Evolutionary conservation across 1,140 invertebrate species (phyloP).

Genomic region (Lordiphosa stackelbergi): DNA sequence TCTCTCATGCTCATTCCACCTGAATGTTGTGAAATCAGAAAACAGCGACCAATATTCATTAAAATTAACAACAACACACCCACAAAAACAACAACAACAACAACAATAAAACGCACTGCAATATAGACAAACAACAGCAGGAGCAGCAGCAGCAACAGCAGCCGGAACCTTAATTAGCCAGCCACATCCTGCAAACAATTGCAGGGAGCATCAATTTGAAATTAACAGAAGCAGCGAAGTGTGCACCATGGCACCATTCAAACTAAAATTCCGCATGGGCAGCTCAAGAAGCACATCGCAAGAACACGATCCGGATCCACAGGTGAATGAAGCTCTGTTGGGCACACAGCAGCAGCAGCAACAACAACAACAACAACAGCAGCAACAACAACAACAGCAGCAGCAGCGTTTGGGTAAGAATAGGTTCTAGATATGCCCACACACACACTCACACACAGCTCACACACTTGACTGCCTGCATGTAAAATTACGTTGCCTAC

Average conservation of each 20-base stretch:
- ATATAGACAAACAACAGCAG: conserved; percentile 18
- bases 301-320: conserved; percentile 74
- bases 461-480: conserved; percentile 15
- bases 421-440: conserved; percentile 13
- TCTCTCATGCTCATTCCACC: conserved; percentile 19
- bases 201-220: background rate
- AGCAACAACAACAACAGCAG: conserved; percentile 32
- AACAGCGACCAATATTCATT: conserved; percentile 42
- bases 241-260: conserved; percentile 71
- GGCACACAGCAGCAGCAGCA: conserved; percentile 46
- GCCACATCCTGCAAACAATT: conserved; percentile 13
- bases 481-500: conserved; percentile 7
- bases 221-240: conserved; percentile 3
- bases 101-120: conserved; percentile 3
- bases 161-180: conserved; percentile 4
- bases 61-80: conserved; percentile 19
- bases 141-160: conserved; percentile 4
- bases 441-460: conserved; percentile 8
- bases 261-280: conserved; percentile 77
- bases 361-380: conserved; percentile 25
- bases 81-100: conserved; percentile 13
- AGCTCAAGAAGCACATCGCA: conserved; percentile 76
- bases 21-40: conserved; percentile 37
- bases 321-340: conserved; percentile 69
- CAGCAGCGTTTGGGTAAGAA: conserved; percentile 70